A percentile compares a stretch with the other conserved stretches of the same genome.
phyloP scores from a whole-genome alignment of 1,140 invertebrate species.

The Lutraria rhynchaena region DNA sequence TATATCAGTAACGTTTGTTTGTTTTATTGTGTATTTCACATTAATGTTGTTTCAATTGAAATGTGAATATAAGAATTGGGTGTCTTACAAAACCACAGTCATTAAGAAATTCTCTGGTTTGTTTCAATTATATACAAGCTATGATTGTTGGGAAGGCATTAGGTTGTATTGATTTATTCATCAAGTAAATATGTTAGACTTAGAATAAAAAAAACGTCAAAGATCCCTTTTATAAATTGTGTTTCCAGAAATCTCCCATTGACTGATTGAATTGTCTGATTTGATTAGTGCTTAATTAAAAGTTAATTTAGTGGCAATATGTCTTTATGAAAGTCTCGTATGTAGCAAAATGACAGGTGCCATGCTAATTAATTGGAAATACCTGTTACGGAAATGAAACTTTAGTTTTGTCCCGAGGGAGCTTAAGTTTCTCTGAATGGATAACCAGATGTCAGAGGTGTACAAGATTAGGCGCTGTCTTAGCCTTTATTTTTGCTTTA shows the following conservation, averaged over 20 bases:
- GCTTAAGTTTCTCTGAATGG: slow-evolving; percentile 36
- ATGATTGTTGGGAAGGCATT: too few species aligned
- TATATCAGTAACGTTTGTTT: too few species aligned
- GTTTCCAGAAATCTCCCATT: slow-evolving; percentile 12
- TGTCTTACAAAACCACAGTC: too few species aligned
- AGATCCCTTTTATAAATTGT: too few species aligned
- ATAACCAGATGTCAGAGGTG: slow-evolving; percentile 9
- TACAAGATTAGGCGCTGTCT: slow-evolving; percentile 31
- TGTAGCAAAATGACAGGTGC: slow-evolving; percentile 48
- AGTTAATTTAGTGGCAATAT: slow-evolving; percentile 42
- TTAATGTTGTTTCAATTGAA: too few species aligned
- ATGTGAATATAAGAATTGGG: too few species aligned
- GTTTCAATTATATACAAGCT: too few species aligned
- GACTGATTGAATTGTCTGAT: slow-evolving; percentile 32
- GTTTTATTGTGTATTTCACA: too few species aligned
- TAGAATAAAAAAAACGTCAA: too few species aligned
- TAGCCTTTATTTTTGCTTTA: not conserved
- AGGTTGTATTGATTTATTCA: too few species aligned
- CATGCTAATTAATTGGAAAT: slow-evolving; percentile 56
- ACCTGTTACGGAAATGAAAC: slow-evolving; percentile 45
- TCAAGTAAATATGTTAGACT: too few species aligned
- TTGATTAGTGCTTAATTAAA: slow-evolving; percentile 56
- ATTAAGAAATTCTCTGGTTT: too few species aligned
- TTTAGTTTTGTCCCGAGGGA: slow-evolving; percentile 35
- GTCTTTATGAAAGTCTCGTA: slow-evolving; percentile 35